Percentiles rank a stretch among this genome's conserved stretches.
Conservation (phyloP, 2,113 vertebrate species). For the Tauraco erythrolophus region DNA sequence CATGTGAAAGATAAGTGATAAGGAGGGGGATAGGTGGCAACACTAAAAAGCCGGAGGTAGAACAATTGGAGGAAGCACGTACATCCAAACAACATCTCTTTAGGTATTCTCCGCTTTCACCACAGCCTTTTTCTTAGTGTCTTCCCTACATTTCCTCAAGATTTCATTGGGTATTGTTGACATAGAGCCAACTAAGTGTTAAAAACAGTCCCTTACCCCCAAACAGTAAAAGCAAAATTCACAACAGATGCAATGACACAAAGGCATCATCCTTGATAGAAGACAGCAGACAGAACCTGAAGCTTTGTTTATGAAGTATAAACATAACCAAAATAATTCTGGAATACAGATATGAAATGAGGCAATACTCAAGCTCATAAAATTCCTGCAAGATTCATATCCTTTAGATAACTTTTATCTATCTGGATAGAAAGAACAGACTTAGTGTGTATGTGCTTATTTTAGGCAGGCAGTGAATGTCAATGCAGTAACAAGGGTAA, state of each 20-base stretch:
- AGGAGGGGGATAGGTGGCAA: neutral
- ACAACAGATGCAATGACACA: neutral
- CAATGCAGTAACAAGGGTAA: neutral
- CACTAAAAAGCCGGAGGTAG: neutral
- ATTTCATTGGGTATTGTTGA: neutral
- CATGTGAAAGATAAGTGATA: neutral
- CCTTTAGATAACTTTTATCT: neutral
- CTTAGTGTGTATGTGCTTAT: neutral
- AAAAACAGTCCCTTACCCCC: neutral
- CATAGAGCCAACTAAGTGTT: neutral
- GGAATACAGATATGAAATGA: neutral
- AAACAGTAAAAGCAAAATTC: slow-evolving; percentile 12
- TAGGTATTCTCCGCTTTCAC: slow-evolving; percentile 44
- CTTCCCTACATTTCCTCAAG: neutral
- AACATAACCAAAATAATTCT: neutral
- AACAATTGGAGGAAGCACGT: neutral
- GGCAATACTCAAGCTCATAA: neutral
- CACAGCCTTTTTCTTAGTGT: neutral
- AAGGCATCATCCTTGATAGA: neutral
- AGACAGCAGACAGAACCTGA: neutral
- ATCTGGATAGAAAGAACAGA: neutral
- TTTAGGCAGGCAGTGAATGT: neutral
- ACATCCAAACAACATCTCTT: neutral
- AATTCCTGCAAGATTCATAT: neutral
- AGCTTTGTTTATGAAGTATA: neutral